Percentiles rank a stretch among this genome's conserved stretches.
Conservation (phyloP, 2,113 vertebrate species). For the Mola mola region DNA sequence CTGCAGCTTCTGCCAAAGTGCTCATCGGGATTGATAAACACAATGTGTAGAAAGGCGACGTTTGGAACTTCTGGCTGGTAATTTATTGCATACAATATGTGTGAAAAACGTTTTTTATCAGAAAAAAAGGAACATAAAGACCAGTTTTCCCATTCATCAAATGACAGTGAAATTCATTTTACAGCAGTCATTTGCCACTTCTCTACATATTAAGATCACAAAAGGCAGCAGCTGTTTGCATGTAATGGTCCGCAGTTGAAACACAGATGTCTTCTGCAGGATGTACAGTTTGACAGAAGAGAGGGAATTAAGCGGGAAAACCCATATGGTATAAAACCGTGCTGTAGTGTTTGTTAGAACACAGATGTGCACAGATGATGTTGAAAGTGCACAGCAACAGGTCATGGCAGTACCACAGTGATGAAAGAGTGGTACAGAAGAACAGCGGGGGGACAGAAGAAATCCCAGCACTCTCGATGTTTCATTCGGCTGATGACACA, state of each 20-base stretch:
- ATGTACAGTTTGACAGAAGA: conserved; percentile 26
- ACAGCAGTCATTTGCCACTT: conserved; percentile 61
- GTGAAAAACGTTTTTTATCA: conserved; percentile 23
- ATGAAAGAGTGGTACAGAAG: too few species aligned
- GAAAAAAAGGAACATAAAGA: conserved; percentile 18
- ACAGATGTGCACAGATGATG: conserved; percentile 41
- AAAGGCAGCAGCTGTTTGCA: conserved; percentile 41
- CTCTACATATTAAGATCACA: conserved; percentile 51
- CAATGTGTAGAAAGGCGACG: conserved; percentile 39
- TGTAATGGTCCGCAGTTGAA: conserved; percentile 55
- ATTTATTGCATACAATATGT: conserved; percentile 10
- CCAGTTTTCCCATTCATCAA: conserved; percentile 40
- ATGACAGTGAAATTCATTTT: conserved; percentile 25
- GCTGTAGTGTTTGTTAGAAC: conserved; percentile 33
- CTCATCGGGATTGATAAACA: conserved; percentile 64
- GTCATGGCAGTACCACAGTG: conserved; percentile 25
- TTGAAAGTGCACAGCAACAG: conserved; percentile 51
- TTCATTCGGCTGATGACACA: conserved; percentile 62
- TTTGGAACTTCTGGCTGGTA: not conserved
- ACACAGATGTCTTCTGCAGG: conserved; percentile 67
- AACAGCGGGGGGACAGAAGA: conserved; percentile 29
- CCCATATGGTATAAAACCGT: conserved; percentile 25
- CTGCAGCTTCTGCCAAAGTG: conserved; percentile 45
- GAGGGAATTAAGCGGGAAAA: conserved; percentile 14
- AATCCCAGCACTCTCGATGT: conserved; percentile 25